Base-by-base conservation (phyloP, 2,888 invertebrate genomes). In the Pogonocherus hispidulus region DNA sequence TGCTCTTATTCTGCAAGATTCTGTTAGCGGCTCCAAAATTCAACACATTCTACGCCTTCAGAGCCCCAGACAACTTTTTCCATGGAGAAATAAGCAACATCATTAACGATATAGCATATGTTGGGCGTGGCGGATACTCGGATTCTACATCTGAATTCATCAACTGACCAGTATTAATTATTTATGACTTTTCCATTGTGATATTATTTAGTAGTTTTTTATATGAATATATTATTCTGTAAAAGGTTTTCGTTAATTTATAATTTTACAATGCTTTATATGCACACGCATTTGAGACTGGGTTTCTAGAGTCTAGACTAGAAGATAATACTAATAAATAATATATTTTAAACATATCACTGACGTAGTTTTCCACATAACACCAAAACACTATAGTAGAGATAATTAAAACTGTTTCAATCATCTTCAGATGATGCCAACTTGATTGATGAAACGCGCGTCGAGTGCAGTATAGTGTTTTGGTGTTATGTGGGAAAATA, bases 181-280 rank as follows among this genome's bases (percentile, higher is more conserved):
- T 37, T 18, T 35, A n/a, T 27, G 8, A 8, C 27, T 20, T 19
- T n/a, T 9, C 8, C 4, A 22, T 22, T 62, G 62, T 62, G 62
- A 62, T 62, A 62, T 62, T 37, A 62, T 62, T 51, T 62, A 62
- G 32, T 56, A n/a, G 20, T 35, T 49, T 62, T 59, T 16, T 52
- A 32, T 14, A 52, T 8, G 14, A 52, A n/a, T 23, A 27, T 22
- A 47, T 20, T 20, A 22, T 47, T 47, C 19, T 47, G 16, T 20
- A 47, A 20, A 47, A 2, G 41, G 3, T 47, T 14, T 18, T 47
- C 19, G 18, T 47, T 47, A n/a, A 47, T 47, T 47, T 47, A 9
- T 20, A 20, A 47, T 44, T 27, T 0, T 4, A 27, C 4, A 6
- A 27, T 27, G 27, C 8, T n/a, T n/a, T n/a, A n/a, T n/a, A n/a